These are phyloP conservation scores for Lynx canadensis DNA, from an alignment of 2,113 vertebrate species.

Conservation along the genomic window DNA sequence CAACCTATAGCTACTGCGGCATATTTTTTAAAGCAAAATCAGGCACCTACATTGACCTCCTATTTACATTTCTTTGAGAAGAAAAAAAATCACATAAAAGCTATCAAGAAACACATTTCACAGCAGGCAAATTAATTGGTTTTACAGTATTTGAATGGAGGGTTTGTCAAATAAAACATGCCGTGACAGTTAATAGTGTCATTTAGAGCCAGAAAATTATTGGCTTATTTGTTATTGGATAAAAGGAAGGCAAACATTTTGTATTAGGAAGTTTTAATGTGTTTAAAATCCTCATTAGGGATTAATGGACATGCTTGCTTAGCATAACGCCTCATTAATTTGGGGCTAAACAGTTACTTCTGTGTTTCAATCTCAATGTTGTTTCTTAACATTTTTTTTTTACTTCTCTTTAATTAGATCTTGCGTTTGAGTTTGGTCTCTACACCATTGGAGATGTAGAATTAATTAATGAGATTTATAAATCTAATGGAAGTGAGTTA, in stretches of 20 bases:
- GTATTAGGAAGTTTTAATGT: conserved; percentile 91
- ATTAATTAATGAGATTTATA: conserved; percentile 91
- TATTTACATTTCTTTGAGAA: conserved; percentile 86
- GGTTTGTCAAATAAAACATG: conserved; percentile 89
- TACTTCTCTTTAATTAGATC: conserved; percentile 88
- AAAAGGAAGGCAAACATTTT: conserved; percentile 90
- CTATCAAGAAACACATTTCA: conserved; percentile 87
- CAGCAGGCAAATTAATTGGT: conserved; percentile 90
- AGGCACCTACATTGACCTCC: conserved; percentile 83
- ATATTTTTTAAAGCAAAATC: conserved; percentile 85
- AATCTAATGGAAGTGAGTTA: conserved; percentile 87
- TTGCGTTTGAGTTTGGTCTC: conserved; percentile 85
- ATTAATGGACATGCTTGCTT: conserved; percentile 89
- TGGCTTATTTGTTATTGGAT: conserved; percentile 91
- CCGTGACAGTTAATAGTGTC: conserved; percentile 89
- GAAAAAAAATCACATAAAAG: conserved; percentile 85
- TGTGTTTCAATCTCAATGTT: conserved; percentile 85
- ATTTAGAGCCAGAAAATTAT: conserved; percentile 90
- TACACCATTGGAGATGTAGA: conserved; percentile 86
- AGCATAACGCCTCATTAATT: conserved; percentile 89
- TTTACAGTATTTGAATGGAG: conserved; percentile 90
- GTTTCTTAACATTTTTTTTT: conserved; percentile 73
- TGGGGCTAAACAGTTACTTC: conserved; percentile 89
- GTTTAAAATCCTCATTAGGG: conserved; percentile 91
- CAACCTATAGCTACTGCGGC: conserved; percentile 81